These are phyloP conservation scores for Adineta ricciae DNA, from an alignment of 2,888 invertebrate genomes.

Conservation along the genomic window DNA sequence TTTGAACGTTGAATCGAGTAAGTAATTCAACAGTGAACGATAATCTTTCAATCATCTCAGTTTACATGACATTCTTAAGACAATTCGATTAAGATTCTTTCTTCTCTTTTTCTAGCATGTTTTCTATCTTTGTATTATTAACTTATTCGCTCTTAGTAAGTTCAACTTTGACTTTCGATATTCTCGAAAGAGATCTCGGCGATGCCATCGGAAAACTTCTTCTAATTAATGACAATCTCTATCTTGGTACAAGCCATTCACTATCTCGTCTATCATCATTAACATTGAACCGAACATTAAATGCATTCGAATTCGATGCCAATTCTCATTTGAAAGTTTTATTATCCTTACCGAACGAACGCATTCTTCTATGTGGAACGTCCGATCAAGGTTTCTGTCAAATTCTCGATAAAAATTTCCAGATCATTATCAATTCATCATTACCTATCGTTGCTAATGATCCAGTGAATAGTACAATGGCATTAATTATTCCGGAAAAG, in stretches of 20 bases:
- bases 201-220: background rate
- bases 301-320: background rate
- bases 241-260: constrained; percentile 20
- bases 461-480: constrained; percentile 20
- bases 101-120: background rate
- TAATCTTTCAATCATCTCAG: background rate
- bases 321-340: constrained; percentile 23
- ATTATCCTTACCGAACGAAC: background rate
- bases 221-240: background rate
- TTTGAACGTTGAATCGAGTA: background rate
- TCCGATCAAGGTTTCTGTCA: background rate
- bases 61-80: background rate
- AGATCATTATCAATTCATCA: constrained; percentile 1
- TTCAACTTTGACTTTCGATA: background rate
- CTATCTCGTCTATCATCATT: constrained; percentile 21
- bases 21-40: background rate
- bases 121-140: background rate
- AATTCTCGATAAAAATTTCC: background rate
- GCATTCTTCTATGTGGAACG: constrained; percentile 27
- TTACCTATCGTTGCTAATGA: constrained; percentile 29
- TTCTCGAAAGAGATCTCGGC: background rate
- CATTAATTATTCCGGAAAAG: constrained; percentile 12
- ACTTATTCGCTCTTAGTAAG: background rate
- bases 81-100: background rate
- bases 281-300: constrained; percentile 16